phyloP scores from a whole-genome alignment of 2,113 vertebrate genomes.

The Sialia sialis region DNA sequence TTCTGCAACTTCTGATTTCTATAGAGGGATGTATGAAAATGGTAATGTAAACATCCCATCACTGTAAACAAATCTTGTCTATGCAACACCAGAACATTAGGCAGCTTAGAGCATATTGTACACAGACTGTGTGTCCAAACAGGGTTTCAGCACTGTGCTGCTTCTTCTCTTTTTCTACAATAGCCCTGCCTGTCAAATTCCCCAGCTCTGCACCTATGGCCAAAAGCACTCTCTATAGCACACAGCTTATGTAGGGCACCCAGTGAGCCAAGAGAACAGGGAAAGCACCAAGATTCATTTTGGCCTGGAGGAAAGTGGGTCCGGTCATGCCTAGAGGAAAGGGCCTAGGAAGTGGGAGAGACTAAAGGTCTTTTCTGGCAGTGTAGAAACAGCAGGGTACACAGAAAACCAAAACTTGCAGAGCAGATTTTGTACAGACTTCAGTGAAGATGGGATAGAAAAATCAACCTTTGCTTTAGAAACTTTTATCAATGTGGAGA shows the following conservation, averaged over 20 bases:
- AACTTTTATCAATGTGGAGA: neutral
- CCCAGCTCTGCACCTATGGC: conserved; percentile 58
- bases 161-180: conserved; percentile 57
- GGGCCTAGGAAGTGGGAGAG: conserved; percentile 72
- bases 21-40: conserved; percentile 68
- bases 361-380: conserved; percentile 76
- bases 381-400: conserved; percentile 78
- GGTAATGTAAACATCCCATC: conserved; percentile 55
- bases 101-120: conserved; percentile 11
- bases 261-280: conserved; percentile 74
- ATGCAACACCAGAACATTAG: conserved; percentile 41
- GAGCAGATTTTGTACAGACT: conserved; percentile 35
- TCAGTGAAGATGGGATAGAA: neutral
- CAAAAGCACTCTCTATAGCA: conserved; percentile 65
- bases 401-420: conserved; percentile 54
- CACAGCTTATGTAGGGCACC: conserved; percentile 78
- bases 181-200: conserved; percentile 70
- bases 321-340: conserved; percentile 75
- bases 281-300: conserved; percentile 70
- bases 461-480: neutral
- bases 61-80: conserved; percentile 64
- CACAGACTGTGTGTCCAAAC: conserved; percentile 61
- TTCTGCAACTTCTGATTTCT: conserved; percentile 72
- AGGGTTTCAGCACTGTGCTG: conserved; percentile 33
- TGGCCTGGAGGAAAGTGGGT: conserved; percentile 72